Evolutionary conservation across 2,888 invertebrate species (phyloP).

Genomic region (Drosophila mulleri): DNA sequence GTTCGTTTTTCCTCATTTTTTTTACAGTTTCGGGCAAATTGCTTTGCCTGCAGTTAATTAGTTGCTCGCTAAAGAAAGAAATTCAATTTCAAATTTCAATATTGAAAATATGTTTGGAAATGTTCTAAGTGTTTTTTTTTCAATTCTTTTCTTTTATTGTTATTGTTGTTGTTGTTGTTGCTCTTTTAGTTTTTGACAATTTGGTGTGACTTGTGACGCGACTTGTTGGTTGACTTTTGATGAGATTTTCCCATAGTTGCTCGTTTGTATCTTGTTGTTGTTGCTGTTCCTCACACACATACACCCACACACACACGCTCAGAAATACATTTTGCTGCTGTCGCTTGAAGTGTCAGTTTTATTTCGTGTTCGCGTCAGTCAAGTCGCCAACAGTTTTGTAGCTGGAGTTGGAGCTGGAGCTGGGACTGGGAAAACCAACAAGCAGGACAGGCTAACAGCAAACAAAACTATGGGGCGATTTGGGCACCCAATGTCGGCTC

Average conservation of each 20-base stretch:
- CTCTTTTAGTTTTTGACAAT: slow-evolving; percentile 40
- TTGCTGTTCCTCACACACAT: slow-evolving; percentile 1
- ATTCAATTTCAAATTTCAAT: slow-evolving; percentile 41
- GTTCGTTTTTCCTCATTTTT: slow-evolving; percentile 1
- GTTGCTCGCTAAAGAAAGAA: slow-evolving; percentile 24
- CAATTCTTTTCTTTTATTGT: neutral
- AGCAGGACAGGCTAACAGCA: slow-evolving; percentile 45
- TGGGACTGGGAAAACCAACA: slow-evolving; percentile 39
- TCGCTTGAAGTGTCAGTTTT: slow-evolving; percentile 77
- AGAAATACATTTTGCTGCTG: slow-evolving; percentile 33
- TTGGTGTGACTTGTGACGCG: slow-evolving; percentile 61
- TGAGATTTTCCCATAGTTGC: slow-evolving; percentile 38
- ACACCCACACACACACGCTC: slow-evolving; percentile 16
- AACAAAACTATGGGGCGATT: slow-evolving; percentile 59
- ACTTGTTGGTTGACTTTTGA: slow-evolving; percentile 56
- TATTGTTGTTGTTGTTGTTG: slow-evolving; percentile 8
- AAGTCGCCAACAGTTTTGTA: slow-evolving; percentile 61
- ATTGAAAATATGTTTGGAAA: slow-evolving; percentile 36
- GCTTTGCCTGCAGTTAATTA: slow-evolving; percentile 53
- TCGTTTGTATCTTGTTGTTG: slow-evolving; percentile 4
- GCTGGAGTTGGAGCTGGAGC: neutral
- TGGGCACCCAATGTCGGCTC: slow-evolving; percentile 29
- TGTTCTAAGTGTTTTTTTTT: slow-evolving; percentile 16
- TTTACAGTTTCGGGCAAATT: slow-evolving; percentile 29
- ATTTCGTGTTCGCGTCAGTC: slow-evolving; percentile 75